A percentile compares a stretch with the other conserved stretches of the same genome.
Evolutionary conservation across 2,888 invertebrate genomes (phyloP).

Genomic region (Ashinkailepas kermadecensis): DNA sequence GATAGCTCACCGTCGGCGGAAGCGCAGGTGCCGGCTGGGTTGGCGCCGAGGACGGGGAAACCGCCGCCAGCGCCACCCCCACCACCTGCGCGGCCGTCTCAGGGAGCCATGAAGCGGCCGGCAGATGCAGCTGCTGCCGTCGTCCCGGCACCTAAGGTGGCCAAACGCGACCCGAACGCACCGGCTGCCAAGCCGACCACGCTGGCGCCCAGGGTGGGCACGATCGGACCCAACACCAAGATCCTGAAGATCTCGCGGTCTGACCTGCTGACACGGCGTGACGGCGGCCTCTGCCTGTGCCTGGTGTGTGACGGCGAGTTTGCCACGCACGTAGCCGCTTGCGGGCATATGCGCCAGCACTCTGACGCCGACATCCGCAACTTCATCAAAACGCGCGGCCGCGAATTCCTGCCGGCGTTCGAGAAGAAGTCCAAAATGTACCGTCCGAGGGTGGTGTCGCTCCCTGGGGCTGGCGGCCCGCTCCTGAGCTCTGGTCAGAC

Average conservation of each 20-base stretch:
- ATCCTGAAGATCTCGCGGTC: constrained; percentile 19
- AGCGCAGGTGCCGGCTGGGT: too few relatives aligned
- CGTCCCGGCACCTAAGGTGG: neutral
- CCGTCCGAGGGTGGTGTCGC: neutral
- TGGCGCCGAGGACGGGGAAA: too few relatives aligned
- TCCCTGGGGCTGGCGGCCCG: too few relatives aligned
- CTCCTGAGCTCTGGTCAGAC: too few relatives aligned
- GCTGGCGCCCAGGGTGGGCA: neutral
- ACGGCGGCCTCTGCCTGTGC: neutral
- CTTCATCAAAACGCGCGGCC: constrained; percentile 16
- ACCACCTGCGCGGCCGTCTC: neutral
- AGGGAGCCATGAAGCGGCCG: neutral
- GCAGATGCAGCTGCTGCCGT: neutral
- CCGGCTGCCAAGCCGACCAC: neutral
- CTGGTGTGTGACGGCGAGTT: neutral
- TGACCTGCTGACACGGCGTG: neutral
- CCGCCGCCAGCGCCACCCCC: too few relatives aligned
- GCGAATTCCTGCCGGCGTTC: constrained; percentile 13
- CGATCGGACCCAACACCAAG: constrained; percentile 8
- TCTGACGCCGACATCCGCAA: constrained; percentile 1
- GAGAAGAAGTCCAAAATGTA: neutral
- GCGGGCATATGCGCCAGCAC: constrained; percentile 14
- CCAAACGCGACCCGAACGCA: too few relatives aligned
- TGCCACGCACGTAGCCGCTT: neutral
- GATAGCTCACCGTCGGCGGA: neutral